Percentiles rank a stretch among this genome's conserved stretches.
Evolutionary conservation across 2,113 vertebrate species (phyloP).

Genomic region (Coryphaenoides rupestris): DNA sequence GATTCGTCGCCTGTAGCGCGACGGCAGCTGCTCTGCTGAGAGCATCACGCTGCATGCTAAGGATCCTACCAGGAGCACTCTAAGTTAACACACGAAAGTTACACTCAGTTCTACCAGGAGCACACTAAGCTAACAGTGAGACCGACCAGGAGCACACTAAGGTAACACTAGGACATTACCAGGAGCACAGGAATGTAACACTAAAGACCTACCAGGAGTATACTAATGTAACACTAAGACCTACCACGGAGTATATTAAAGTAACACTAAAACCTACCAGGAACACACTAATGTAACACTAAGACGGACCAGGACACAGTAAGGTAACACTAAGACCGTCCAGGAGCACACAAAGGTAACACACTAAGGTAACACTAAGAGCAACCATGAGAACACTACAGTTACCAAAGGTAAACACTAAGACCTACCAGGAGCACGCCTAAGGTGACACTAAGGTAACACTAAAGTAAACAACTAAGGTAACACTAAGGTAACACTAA

Average conservation of each 20-base stretch:
- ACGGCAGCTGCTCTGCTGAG: too few relatives aligned
- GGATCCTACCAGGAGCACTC: constrained; percentile 14
- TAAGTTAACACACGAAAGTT: too few relatives aligned
- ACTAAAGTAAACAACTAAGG: too few relatives aligned
- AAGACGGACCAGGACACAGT: constrained; percentile 75
- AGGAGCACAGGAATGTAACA: too few relatives aligned
- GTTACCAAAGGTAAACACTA: too few relatives aligned
- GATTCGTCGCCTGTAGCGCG: too few relatives aligned
- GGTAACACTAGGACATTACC: too few relatives aligned
- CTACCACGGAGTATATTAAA: too few relatives aligned
- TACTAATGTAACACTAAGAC: constrained; percentile 84
- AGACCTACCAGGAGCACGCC: constrained; percentile 46
- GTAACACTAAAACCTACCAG: constrained; percentile 34
- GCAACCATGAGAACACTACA: constrained; percentile 29
- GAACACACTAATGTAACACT: too few relatives aligned
- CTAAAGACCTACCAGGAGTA: constrained; percentile 38
- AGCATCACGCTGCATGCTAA: too few relatives aligned
- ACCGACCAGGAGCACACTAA: background rate
- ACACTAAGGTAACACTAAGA: too few relatives aligned
- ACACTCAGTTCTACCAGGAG: constrained; percentile 22
- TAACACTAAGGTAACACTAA: too few relatives aligned
- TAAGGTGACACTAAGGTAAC: constrained; percentile 73
- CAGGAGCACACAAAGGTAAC: constrained; percentile 10
- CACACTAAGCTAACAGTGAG: constrained; percentile 85
- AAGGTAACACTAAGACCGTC: constrained; percentile 70